Evolutionary conservation across 2,113 vertebrate species (phyloP).

Genomic region (Daubentonia madagascariensis): DNA sequence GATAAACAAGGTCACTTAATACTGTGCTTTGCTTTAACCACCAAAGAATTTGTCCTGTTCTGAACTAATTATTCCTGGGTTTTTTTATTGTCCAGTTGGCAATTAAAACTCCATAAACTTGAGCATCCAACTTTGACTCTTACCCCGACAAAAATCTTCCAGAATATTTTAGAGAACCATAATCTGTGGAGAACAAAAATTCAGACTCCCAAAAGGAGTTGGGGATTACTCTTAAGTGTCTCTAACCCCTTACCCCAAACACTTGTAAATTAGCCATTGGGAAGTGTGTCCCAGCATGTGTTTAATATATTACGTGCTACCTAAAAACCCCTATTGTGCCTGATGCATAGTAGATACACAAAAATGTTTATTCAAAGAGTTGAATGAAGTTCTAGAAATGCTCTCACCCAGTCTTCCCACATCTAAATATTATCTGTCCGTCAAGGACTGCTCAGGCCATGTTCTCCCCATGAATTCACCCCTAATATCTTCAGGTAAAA

Average conservation of each 20-base stretch:
- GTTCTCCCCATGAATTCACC: background rate
- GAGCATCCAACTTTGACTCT: conserved; percentile 17
- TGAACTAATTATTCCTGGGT: background rate
- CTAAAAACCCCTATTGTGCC: background rate
- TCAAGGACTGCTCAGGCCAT: background rate
- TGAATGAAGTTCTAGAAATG: background rate
- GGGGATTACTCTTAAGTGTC: background rate
- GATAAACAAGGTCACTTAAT: background rate
- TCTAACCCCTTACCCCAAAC: background rate
- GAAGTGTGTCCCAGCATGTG: background rate
- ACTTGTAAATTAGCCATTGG: background rate
- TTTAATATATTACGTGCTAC: background rate
- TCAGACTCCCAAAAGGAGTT: background rate
- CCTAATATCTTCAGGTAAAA: background rate
- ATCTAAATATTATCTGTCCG: background rate
- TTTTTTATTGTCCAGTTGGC: background rate
- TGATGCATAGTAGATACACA: background rate
- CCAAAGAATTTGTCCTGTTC: background rate
- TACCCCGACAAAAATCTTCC: background rate
- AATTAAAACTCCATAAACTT: background rate
- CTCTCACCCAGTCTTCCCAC: background rate
- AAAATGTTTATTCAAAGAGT: background rate
- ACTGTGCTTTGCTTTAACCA: background rate
- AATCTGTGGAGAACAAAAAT: conserved; percentile 4
- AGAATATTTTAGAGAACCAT: conserved; percentile 21